phyloP scores from a whole-genome alignment of 2,888 invertebrate genomes.

The Hetaerina titia region DNA sequence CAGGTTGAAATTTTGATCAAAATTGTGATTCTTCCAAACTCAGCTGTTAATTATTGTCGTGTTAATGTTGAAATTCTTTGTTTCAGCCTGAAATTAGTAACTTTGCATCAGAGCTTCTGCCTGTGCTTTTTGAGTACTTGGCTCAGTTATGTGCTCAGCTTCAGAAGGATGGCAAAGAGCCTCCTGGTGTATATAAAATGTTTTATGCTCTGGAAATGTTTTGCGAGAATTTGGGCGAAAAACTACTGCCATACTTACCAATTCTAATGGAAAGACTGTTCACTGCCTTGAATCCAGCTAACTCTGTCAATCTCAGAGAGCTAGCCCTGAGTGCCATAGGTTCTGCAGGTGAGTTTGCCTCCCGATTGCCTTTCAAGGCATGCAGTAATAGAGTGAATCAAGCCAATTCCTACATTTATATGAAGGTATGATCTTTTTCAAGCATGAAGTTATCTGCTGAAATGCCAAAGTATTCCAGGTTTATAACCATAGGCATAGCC shows the following conservation, averaged over 20 bases:
- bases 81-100: conserved; percentile 86
- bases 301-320: conserved; percentile 82
- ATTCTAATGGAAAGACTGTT: conserved; percentile 86
- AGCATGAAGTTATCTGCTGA: too few relatives aligned
- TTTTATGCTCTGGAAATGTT: conserved; percentile 90
- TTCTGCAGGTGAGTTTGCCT: conserved; percentile 77
- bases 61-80: conserved; percentile 61
- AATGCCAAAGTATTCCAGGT: too few relatives aligned
- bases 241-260: conserved; percentile 85
- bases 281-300: conserved; percentile 79
- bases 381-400: background rate
- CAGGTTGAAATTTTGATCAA: conserved; percentile 77
- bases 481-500: too few relatives aligned
- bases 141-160: conserved; percentile 81
- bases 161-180: conserved; percentile 80
- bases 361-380: too few relatives aligned
- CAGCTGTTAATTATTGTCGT: background rate
- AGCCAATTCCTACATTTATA: background rate
- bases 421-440: too few relatives aligned
- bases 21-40: background rate
- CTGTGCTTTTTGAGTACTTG: conserved; percentile 85
- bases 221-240: conserved; percentile 87
- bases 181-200: conserved; percentile 84
- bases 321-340: conserved; percentile 85
- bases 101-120: conserved; percentile 85